phyloP scores from a whole-genome alignment of 2,888 invertebrate species.

The Mantis religiosa region DNA sequence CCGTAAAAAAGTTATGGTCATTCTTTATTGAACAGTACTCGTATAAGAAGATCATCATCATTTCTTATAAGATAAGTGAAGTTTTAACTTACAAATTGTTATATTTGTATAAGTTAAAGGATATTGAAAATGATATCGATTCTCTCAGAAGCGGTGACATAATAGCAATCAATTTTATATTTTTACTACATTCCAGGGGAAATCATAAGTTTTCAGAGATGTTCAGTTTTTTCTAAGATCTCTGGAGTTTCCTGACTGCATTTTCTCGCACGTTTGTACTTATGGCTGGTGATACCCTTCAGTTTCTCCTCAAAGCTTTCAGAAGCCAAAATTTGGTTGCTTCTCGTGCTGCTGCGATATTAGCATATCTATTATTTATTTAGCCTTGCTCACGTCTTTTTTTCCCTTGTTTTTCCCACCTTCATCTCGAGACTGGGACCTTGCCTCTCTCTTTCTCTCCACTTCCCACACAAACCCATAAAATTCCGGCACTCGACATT shows the following conservation, averaged over 20 bases:
- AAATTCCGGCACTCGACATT: constrained; percentile 27
- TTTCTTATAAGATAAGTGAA: too few species aligned
- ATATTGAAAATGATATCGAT: too few species aligned
- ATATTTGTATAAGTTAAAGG: too few species aligned
- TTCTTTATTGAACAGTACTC: too few species aligned
- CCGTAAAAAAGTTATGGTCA: too few species aligned
- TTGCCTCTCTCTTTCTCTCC: neutral
- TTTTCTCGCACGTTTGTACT: neutral
- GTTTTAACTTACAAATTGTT: too few species aligned
- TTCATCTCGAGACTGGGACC: neutral
- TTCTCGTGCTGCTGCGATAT: neutral
- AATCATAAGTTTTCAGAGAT: too few species aligned
- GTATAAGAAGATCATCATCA: too few species aligned
- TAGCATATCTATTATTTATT: constrained; percentile 16
- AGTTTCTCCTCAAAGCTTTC: neutral
- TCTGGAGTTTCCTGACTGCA: neutral
- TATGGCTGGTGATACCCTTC: neutral
- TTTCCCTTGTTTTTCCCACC: neutral
- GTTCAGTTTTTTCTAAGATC: too few species aligned
- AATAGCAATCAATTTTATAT: too few species aligned
- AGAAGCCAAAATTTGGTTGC: neutral
- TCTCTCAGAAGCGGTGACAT: too few species aligned
- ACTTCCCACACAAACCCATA: constrained; percentile 25
- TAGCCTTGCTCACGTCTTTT: constrained; percentile 1
- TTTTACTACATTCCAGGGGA: too few species aligned